Conservation (phyloP, 2,797 vertebrate genomes). For the Eidolon dupreanum region DNA sequence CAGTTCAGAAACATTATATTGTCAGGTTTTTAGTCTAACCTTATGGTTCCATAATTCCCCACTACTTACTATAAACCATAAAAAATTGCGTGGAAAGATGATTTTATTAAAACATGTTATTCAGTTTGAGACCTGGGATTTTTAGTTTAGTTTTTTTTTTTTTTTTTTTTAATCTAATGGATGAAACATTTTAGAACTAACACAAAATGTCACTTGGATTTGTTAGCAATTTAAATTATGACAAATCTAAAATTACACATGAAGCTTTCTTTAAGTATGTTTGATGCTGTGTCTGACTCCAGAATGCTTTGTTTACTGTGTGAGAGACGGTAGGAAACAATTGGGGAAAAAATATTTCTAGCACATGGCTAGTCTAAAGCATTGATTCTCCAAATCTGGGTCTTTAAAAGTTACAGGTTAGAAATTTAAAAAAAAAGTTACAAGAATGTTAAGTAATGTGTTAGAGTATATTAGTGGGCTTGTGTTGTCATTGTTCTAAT, state of each 20-base stretch:
- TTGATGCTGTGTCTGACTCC: background rate
- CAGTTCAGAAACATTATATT: background rate
- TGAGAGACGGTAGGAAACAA: background rate
- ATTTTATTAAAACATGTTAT: slow-evolving; percentile 19
- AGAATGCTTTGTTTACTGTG: background rate
- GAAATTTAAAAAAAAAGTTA: background rate
- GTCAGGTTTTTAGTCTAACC: slow-evolving; percentile 22
- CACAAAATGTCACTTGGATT: background rate
- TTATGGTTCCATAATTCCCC: background rate
- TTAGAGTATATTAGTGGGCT: background rate
- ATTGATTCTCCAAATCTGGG: background rate
- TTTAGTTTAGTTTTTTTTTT: background rate
- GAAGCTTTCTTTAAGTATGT: background rate
- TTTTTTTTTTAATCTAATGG: background rate
- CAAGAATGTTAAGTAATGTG: background rate
- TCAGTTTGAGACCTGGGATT: slow-evolving; percentile 13
- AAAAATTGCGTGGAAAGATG: background rate
- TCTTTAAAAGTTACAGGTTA: slow-evolving; percentile 17
- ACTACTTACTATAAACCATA: background rate
- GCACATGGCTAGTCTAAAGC: background rate
- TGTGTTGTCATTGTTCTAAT: background rate
- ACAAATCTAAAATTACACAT: background rate
- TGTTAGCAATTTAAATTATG: background rate
- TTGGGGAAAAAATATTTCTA: background rate
- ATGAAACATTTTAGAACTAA: slow-evolving; percentile 29